Evolutionary conservation across 2,113 vertebrate species (phyloP), one percentile per base, ranked within the genome.

Genomic region (Gallinago jamesoni): DNA sequence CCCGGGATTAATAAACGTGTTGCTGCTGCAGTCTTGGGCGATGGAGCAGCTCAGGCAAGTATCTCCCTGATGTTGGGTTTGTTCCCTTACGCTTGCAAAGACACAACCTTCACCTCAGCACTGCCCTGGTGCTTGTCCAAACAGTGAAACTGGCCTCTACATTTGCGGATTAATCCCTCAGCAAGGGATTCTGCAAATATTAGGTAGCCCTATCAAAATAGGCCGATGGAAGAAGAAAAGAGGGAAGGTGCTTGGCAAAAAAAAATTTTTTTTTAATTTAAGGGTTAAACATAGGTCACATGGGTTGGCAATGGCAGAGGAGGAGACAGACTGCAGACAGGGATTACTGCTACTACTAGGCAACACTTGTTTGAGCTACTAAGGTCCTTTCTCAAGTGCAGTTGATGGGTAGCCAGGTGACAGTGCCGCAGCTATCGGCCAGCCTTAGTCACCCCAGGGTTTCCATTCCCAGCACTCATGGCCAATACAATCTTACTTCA

Each of bases 401-500:
- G 66, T 83, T 79, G 39, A 50, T 62, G 73, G 7, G 10, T 12
- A 74, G 89, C 31, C 8, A 1, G 8, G 33, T 83, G 77, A 48
- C 91, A 80, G 33, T 16, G 72, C 84, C 87, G 47, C 91, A 91
- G 69, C 89, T 47, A 37, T 23, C 18, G 21, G 22, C 81, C 2
- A 25, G 89, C 88, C 83, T 39, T 39, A 56, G 14, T 94, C 84
- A 84, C 73, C 78, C 69, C 77, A 76, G 70, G 89, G 84, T 33
- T 96, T 95, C 90, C 62, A 50, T 91, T 93, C 92, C 89, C 96
- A 94, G 90, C 50, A 2, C 69, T 76, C 73, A 22, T 52, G 87
- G 74, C 66, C 90, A 92, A 2, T 50, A 50, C 37, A 18, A 31
- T 8, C 89, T 74, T 2, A 24, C 87, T 69, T 37, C 62, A 55